Evolutionary conservation across 2,888 invertebrate genomes (phyloP), one percentile per base, ranked within the genome.

Genomic region (Kuschelorhynchus macadamiae): DNA sequence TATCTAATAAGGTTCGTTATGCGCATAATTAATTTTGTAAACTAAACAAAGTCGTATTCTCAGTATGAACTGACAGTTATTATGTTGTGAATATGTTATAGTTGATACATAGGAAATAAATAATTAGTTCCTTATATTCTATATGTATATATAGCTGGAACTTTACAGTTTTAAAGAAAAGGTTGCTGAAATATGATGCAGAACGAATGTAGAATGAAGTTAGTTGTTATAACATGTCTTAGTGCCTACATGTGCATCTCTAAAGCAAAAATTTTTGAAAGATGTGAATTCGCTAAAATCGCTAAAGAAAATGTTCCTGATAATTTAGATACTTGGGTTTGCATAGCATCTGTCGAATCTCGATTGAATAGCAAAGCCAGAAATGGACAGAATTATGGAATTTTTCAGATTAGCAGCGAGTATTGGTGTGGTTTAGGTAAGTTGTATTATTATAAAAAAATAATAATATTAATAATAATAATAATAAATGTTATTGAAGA

Each of bases 231-330:
- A 25, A 21, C 39, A 39, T 39, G 14, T 21, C 1, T 52, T 1
- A 14, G n/a, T 9, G 9, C 7, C 7, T 25, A 5, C 7, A 25
- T 25, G 25, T 25, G 25, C 7, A 3, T 25, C 7, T 9, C 8
- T n/a, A 50, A 67, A 3, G 63, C 67, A 0, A 71, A 71, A 53
- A 32, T 74, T 47, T 75, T 63, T 33, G 44, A 55, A 3, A 67
- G 68, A 42, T 76, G 76, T 59, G 76, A 76, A 47, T 71, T 76
- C 21, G 75, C 73, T 14, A 49, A 50, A 17, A 25, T 49, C 2
- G 50, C 74, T 42, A 33, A 39, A 18, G 36, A 44, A 9, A 30
- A 86, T 92, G 87, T 7, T 91, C 87, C 92, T 91, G 81, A 32
- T 79, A 12, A 49, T 17, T 63, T 83, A 18, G 66, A 66, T 8